Evolutionary conservation across 2,888 invertebrate species (phyloP), one percentile per base, ranked within the genome.

Genomic region (Agrilus mali): DNA sequence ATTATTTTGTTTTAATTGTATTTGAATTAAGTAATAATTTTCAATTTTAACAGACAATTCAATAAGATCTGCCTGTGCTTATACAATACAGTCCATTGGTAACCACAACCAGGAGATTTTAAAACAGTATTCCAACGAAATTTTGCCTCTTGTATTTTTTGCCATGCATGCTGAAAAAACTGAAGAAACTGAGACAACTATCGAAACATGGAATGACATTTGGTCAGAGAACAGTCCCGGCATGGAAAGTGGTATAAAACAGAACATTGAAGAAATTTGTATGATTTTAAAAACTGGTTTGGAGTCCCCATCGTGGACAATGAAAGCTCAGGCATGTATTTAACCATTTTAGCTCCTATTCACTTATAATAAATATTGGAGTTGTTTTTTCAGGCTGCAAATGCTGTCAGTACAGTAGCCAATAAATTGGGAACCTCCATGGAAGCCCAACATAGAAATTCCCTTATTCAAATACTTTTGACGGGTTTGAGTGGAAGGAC

Each of bases 201-300:
- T 83, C 47, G 82, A 84, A 57, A 67, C 82, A 48, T 94, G 86
- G 80, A 85, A 83, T 49, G 92, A 93, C 60, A 73, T 92, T 34
- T 94, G 93, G 93, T 76, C 78, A 37, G 93, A 93, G 59, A 79
- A 86, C 31, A 83, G 87, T 48, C 87, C 88, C n/a, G 84, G 86
- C n/a, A 78, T 80, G 1, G 93, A 89, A 68, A 77, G 77, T 38
- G 90, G 87, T 34, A 81, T 93, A 50, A 74, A 80, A 20, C 77
- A 82, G 48, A 84, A 93, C 63, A 65, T 89, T 46, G 69, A 75
- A 38, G 77, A 78, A 40, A 84, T 93, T 42, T 76, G 84, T 38
- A 70, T 71, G 33, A 77, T 82, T 52, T 70, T 88, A 8, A 80
- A 83, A 52, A 69, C 69, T 2, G 82, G 84, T 1, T 70, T 93